Evolutionary conservation across 2,797 vertebrate species (phyloP).

Genomic region (Allobates femoralis): DNA sequence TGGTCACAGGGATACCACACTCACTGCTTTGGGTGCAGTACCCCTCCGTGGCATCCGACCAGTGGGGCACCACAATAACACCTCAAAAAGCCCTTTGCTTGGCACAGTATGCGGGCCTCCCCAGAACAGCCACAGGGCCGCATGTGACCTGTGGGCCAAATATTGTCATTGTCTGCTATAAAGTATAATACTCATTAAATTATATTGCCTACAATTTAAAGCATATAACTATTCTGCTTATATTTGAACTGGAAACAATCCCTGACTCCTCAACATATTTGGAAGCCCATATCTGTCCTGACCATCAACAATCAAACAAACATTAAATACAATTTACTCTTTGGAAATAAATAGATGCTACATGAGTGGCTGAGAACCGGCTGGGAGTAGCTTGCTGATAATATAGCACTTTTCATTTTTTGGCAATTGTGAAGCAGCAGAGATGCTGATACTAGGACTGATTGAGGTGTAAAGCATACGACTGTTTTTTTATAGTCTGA

Average conservation of each 20-base stretch:
- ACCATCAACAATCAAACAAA: conserved; percentile 6
- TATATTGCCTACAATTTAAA: conserved; percentile 17
- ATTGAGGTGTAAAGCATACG: conserved; percentile 54
- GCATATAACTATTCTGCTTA: conserved; percentile 9
- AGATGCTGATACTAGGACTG: conserved; percentile 48
- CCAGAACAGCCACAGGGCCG: no score
- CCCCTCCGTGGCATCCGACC: no score
- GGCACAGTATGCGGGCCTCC: no score
- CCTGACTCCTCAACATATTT: background rate
- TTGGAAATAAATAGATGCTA: conserved; percentile 6
- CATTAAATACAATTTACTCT: background rate
- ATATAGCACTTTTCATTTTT: conserved; percentile 46
- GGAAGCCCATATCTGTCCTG: conserved; percentile 7
- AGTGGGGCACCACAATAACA: no score
- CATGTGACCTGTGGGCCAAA: no score
- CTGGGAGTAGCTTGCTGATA: conserved; percentile 38
- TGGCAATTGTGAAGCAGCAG: conserved; percentile 41
- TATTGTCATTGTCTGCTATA: no score
- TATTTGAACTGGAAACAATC: background rate
- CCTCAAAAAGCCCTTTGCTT: no score
- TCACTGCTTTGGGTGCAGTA: no score
- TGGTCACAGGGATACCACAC: no score
- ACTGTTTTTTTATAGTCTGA: conserved; percentile 61
- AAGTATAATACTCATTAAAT: conserved; percentile 6
- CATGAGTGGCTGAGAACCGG: background rate